Percentiles rank a stretch among this genome's conserved stretches.
phyloP scores from a whole-genome alignment of 2,888 invertebrate genomes.

The Cephus pulcher region DNA sequence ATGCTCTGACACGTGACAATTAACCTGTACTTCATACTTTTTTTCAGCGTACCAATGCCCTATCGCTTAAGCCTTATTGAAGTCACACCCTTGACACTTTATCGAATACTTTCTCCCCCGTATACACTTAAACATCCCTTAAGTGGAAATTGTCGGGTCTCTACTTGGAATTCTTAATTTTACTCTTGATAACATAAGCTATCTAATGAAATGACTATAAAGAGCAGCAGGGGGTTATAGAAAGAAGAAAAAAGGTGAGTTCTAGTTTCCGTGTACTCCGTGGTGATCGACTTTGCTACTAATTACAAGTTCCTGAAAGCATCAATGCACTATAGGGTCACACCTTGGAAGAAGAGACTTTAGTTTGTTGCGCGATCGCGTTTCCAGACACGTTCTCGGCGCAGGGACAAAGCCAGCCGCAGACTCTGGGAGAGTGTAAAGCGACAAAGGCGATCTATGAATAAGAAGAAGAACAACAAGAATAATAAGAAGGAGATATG shows the following conservation, averaged over 20 bases:
- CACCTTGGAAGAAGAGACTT: not conserved
- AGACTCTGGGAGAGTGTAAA: not conserved
- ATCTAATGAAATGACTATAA: not conserved
- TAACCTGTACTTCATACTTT: not conserved
- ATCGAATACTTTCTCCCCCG: not conserved
- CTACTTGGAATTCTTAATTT: not conserved
- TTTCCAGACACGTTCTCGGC: not conserved
- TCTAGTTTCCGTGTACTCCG: not conserved
- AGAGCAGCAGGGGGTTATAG: not conserved
- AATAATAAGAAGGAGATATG: not conserved
- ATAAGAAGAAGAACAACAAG: not conserved
- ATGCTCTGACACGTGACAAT: not conserved
- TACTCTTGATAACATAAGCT: not conserved
- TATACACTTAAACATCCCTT: not conserved
- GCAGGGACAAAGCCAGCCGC: not conserved
- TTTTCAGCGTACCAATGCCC: not conserved
- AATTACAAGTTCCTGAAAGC: not conserved
- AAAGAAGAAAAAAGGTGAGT: not conserved
- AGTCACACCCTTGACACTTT: not conserved
- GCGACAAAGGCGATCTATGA: not conserved
- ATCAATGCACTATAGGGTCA: not conserved
- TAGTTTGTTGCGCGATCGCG: not conserved
- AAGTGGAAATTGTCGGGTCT: not conserved
- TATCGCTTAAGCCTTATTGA: not conserved
- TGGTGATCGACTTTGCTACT: not conserved